Base-by-base conservation (phyloP, 2,888 invertebrate species). In the Hoplodrina ambigua region DNA sequence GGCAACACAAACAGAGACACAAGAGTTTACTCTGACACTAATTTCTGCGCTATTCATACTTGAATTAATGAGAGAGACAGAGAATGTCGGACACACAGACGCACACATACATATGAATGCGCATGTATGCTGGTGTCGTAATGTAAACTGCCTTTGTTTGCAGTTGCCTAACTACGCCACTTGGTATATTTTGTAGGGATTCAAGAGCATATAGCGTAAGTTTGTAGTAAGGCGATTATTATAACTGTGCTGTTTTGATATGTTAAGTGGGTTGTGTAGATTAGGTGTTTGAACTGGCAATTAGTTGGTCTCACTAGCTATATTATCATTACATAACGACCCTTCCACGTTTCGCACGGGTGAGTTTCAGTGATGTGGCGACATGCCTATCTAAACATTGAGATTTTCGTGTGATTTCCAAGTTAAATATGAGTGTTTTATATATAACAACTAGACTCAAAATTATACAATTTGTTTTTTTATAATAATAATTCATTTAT, bases 21-120 rank as follows among this genome's bases (percentile, higher is more conserved):
- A 53, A 37, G 58, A 65, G 54, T 70, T 75, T 57, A 78, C 55
- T 55, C 67, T 58, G 53, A 68, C 80, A 75, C 64, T 25, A 75
- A 78, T 78, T 80, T 78, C 75, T 66, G 25, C 60, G 41, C 80
- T 80, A 75, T 80, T 80, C 64, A 80, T 78, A 80, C 75, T 75
- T 64, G 63, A 75, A 78, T 79, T 74, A 74, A 80, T 75, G 80
- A 78, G 75, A 15, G 78, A 68, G 67, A 78, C 30, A 49, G 75
- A 75, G 61, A n/a, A 78, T 64, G 80, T 75, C 20, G 57, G 61
- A 71, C 61, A 61, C 60, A 67, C 41, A 67, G 17, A 58, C 33
- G 20, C 56, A 59, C 13, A 58, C 55, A 53, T 61, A 46, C 63
- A 57, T 52, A 69, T 50, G 19, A 44, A 53, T 37, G 54, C 17